These are phyloP conservation scores for Macroramphosus scolopax DNA, from an alignment of 2,797 vertebrate species.

Conservation along the genomic window DNA sequence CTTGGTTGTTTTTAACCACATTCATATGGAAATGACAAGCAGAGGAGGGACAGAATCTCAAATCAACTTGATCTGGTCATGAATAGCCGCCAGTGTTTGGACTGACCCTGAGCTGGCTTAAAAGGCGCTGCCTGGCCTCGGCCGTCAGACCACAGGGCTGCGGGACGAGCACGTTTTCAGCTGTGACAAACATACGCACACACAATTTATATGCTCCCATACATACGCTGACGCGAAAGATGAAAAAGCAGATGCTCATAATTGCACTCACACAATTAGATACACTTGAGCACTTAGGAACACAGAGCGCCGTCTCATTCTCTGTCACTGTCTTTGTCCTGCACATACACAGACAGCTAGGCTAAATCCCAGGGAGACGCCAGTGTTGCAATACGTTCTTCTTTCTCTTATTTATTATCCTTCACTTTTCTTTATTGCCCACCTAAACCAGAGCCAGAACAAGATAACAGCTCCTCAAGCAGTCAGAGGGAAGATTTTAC, in stretches of 20 bases:
- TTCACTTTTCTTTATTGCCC: slow-evolving; percentile 11
- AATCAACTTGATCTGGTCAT: slow-evolving; percentile 98
- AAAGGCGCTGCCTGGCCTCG: slow-evolving; percentile 85
- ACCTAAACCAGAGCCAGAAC: background rate
- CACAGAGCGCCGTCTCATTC: slow-evolving; percentile 26
- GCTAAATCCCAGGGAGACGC: slow-evolving; percentile 71
- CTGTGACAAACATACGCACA: slow-evolving; percentile 32
- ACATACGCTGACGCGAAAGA: slow-evolving; percentile 21
- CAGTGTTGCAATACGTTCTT: slow-evolving; percentile 21
- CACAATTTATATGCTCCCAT: slow-evolving; percentile 1
- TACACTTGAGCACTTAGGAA: slow-evolving; percentile 39
- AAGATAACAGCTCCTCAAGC: slow-evolving; percentile 1
- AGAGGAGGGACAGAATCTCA: slow-evolving; percentile 93
- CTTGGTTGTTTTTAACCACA: slow-evolving; percentile 80
- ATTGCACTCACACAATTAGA: slow-evolving; percentile 46
- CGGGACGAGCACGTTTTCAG: slow-evolving; percentile 88
- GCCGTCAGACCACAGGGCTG: slow-evolving; percentile 77
- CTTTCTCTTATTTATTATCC: slow-evolving; percentile 34
- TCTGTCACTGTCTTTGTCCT: slow-evolving; percentile 33
- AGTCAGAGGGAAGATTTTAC: background rate
- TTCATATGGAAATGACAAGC: slow-evolving; percentile 98
- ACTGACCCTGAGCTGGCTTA: slow-evolving; percentile 90
- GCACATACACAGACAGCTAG: slow-evolving; percentile 71
- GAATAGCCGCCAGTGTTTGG: slow-evolving; percentile 96
- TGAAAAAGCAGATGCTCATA: slow-evolving; percentile 50